phyloP scores from a whole-genome alignment of 2,888 invertebrate genomes.

The Drosophila atripex region DNA sequence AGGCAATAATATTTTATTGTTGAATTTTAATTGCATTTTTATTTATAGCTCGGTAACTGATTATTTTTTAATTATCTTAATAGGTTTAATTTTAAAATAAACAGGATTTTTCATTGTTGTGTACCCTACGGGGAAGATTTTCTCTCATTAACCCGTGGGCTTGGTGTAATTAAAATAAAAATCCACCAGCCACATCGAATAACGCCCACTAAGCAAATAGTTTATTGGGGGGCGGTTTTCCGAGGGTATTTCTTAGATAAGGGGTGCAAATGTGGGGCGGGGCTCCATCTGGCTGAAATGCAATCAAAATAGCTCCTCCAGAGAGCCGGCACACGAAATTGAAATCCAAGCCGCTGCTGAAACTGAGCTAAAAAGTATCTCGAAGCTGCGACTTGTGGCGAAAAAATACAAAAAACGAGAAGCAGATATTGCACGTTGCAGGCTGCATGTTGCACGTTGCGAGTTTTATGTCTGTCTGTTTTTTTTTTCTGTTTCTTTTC shows the following conservation, averaged over 20 bases:
- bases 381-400: neutral
- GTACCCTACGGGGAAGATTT: neutral
- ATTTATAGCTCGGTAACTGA: neutral
- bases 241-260: neutral
- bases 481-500: conserved; percentile 30
- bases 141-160: neutral
- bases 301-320: conserved; percentile 54
- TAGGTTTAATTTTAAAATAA: neutral
- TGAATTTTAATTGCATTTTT: neutral
- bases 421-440: conserved; percentile 16
- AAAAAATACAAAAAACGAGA: conserved; percentile 2
- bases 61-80: neutral
- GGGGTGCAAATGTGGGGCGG: conserved; percentile 11
- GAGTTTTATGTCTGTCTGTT: neutral
- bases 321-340: conserved; percentile 45
- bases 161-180: conserved; percentile 44
- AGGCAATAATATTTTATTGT: neutral
- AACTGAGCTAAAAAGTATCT: neutral
- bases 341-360: conserved; percentile 31
- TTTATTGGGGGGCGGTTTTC: conserved; percentile 20
- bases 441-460: conserved; percentile 30
- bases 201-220: conserved; percentile 26
- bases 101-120: no score
- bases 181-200: conserved; percentile 35
- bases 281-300: conserved; percentile 45